These are phyloP conservation scores for Halcyon leucocephala DNA, from an alignment of 2,797 vertebrate genomes.

Conservation along the genomic window DNA sequence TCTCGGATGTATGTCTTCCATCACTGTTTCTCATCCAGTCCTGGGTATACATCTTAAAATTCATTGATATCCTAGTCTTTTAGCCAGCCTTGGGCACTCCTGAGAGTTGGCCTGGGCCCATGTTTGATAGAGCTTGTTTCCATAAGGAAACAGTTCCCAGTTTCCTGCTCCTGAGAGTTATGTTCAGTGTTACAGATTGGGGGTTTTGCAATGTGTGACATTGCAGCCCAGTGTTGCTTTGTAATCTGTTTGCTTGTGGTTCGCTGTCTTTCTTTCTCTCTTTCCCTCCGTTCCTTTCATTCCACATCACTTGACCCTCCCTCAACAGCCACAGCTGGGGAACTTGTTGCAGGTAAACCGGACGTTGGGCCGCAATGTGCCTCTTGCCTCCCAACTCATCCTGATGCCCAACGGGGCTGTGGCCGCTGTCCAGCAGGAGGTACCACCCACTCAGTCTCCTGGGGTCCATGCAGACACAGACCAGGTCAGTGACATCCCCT, in stretches of 20 bases:
- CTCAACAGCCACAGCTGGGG: constrained; percentile 84
- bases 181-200: neutral
- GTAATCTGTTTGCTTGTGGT: constrained; percentile 55
- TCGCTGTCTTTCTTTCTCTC: constrained; percentile 36
- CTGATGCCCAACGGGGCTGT: constrained; percentile 97
- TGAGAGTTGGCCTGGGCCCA: neutral
- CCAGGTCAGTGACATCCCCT: constrained; percentile 85
- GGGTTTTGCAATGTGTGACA: neutral
- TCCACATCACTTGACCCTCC: constrained; percentile 38
- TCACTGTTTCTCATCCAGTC: neutral
- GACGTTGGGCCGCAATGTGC: constrained; percentile 86
- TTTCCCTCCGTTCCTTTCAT: constrained; percentile 12
- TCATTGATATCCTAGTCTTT: neutral
- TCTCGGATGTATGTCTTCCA: neutral
- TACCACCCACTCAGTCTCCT: constrained; percentile 81
- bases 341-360: constrained; percentile 86
- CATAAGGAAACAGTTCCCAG: neutral
- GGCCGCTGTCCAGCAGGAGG: constrained; percentile 91
- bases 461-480: constrained; percentile 90
- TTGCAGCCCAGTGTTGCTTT: constrained; percentile 13
- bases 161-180: neutral
- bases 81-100: neutral
- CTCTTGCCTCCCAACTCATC: constrained; percentile 95
- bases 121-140: neutral
- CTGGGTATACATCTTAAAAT: neutral